A percentile compares a stretch with the other conserved stretches of the same genome.
phyloP scores from a whole-genome alignment of 2,113 vertebrate species.

The Labeo rohita region DNA sequence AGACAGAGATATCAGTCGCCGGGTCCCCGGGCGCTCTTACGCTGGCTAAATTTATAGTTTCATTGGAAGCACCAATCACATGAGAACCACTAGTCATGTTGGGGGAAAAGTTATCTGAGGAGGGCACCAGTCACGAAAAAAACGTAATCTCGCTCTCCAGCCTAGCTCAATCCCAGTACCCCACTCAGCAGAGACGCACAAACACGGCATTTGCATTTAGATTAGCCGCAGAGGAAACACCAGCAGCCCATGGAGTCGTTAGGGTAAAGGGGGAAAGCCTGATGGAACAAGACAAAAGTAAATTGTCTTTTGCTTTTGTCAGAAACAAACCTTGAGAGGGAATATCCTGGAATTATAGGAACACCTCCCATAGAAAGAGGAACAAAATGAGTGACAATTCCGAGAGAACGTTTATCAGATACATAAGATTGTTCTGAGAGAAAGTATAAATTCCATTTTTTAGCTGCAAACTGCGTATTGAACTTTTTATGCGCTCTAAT shows the following conservation, averaged over 20 bases:
- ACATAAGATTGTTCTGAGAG: neutral
- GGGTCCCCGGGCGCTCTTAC: constrained; percentile 34
- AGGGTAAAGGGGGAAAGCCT: constrained; percentile 55
- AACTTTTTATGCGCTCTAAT: neutral
- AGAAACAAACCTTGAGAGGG: constrained; percentile 40
- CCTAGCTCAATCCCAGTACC: constrained; percentile 30
- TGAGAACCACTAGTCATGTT: constrained; percentile 60
- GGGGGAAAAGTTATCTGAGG: constrained; percentile 59
- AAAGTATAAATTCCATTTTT: neutral
- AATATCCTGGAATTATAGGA: constrained; percentile 46
- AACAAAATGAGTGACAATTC: neutral
- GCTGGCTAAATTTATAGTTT: constrained; percentile 59
- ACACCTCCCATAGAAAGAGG: neutral
- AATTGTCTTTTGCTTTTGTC: constrained; percentile 47
- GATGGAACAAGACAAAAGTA: constrained; percentile 59
- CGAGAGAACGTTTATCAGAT: neutral
- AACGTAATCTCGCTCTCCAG: constrained; percentile 38
- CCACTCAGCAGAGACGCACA: constrained; percentile 44
- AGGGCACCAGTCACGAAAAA: constrained; percentile 51
- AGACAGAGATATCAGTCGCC: constrained; percentile 47
- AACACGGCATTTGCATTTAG: constrained; percentile 68
- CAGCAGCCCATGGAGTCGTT: constrained; percentile 52
- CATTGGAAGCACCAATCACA: constrained; percentile 51
- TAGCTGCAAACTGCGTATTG: neutral
- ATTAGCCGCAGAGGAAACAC: constrained; percentile 63